Evolutionary conservation across 2,797 vertebrate species (phyloP), one percentile per base, ranked within the genome.

Genomic region (Hephaestus fuliginosus): DNA sequence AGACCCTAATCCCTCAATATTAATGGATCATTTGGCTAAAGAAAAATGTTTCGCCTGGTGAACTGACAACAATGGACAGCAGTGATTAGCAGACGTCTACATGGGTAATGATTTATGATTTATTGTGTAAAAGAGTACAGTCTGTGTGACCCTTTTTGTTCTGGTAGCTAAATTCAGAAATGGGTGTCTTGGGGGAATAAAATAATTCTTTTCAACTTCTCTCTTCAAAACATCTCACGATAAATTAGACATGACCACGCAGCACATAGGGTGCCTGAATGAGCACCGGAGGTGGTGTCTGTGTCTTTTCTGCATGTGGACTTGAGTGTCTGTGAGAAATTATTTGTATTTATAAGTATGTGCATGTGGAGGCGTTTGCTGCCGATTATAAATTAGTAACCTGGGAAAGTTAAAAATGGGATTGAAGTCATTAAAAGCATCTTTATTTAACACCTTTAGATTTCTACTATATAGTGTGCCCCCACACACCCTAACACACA

Each of bases 21-120:
- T 94, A 95, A 93, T 93, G 78, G 88, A 87, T 94, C 81, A 93
- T 94, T 95, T 94, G 89, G 90, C 82, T 18, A 67, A 89, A 91
- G 86, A 88, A 92, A 91, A 91, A 83, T 81, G 88, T 89, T 92
- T 90, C 68, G 86, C 82, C 82, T 70, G 66, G 72, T 91, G 86
- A 93, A 90, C 77, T 90, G 91, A 93, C 92, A 92, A 90, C 90
- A 83, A 78, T 53, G 76, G 91, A 92, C 88, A 86, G 79, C 63
- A 63, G 83, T 88, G 91, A 94, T 93, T 90, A 95, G 81, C 88
- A 81, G 69, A 83, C 85, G 79, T 92, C 88, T 84, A 90, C 90
- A 90, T 58, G 79, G 78, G 80, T 92, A 86, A 89, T 90, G 74
- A 86, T 88, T 88, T 81, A 89, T 90, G 74, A 86, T 88, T 88